phyloP scores from a whole-genome alignment of 2,888 invertebrate species.

The Ischnus inquisitorius region DNA sequence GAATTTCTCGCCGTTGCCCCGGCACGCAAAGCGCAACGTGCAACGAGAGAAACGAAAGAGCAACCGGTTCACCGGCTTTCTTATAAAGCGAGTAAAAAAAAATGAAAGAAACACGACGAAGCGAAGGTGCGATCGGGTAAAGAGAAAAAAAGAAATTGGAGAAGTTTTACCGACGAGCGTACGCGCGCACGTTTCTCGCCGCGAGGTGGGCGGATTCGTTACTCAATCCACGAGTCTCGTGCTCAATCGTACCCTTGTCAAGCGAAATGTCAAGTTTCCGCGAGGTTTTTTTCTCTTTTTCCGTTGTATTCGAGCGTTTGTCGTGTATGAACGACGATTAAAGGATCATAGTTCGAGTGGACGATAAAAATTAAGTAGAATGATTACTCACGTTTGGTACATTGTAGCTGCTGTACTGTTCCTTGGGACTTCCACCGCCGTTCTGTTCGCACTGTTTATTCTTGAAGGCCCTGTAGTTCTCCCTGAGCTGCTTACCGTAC shows the following conservation, averaged over 20 bases:
- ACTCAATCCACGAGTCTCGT: background rate
- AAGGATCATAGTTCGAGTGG: background rate
- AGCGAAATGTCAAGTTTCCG: background rate
- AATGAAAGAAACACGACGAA: constrained; percentile 37
- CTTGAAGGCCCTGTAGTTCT: constrained; percentile 88
- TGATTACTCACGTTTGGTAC: constrained; percentile 86
- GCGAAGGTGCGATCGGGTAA: constrained; percentile 19
- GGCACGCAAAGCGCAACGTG: constrained; percentile 46
- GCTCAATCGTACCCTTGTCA: background rate
- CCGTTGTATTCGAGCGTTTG: background rate
- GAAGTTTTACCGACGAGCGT: constrained; percentile 4
- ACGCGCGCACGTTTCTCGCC: constrained; percentile 12
- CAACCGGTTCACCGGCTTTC: constrained; percentile 51
- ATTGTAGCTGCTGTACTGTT: constrained; percentile 86
- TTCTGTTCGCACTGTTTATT: constrained; percentile 86
- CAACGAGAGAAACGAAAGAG: constrained; percentile 38
- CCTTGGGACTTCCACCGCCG: constrained; percentile 85
- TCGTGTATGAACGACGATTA: background rate
- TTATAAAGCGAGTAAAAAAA: constrained; percentile 37
- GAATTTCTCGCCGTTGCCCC: constrained; percentile 53
- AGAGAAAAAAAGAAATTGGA: constrained; percentile 15
- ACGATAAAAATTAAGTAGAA: background rate
- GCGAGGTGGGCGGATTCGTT: constrained; percentile 34
- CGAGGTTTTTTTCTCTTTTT: background rate
- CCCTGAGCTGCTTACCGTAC: constrained; percentile 88